A percentile compares a stretch with the other conserved stretches of the same genome.
These are phyloP conservation scores for Bovichtus diacanthus DNA, from an alignment of 2,797 vertebrate genomes.

Conservation along the genomic window DNA sequence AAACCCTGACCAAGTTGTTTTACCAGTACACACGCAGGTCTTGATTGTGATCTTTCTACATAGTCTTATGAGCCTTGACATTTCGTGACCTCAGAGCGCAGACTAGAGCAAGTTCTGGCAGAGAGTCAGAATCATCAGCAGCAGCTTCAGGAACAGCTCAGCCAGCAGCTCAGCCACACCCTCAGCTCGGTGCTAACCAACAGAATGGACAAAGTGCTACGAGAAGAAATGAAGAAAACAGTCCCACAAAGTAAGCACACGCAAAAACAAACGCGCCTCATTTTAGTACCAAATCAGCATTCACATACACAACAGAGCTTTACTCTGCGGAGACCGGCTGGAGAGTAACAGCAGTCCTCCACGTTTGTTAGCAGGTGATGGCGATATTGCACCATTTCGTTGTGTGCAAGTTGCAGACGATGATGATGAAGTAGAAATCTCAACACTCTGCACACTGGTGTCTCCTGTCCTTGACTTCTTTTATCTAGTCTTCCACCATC, in stretches of 20 bases:
- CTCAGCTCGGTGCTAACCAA: slow-evolving; percentile 89
- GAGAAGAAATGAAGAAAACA: slow-evolving; percentile 96
- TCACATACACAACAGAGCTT: not conserved
- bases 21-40: fast-evolving
- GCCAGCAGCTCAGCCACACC: slow-evolving; percentile 91
- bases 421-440: not conserved
- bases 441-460: not conserved
- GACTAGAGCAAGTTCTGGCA: slow-evolving; percentile 88
- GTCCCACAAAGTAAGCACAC: slow-evolving; percentile 91
- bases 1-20: not conserved
- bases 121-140: slow-evolving; percentile 91
- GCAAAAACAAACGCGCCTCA: not conserved
- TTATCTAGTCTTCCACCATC: not conserved
- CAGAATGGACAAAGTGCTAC: slow-evolving; percentile 93
- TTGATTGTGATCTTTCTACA: not conserved
- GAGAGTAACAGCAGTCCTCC: not conserved
- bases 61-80: slow-evolving; percentile 74
- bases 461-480: not conserved
- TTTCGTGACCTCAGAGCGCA: slow-evolving; percentile 87
- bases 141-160: slow-evolving; percentile 93
- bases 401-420: not conserved
- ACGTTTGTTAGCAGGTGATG: slow-evolving; percentile 17
- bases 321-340: not conserved
- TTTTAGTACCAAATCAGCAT: not conserved
- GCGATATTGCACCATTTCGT: not conserved